A percentile compares a stretch with the other conserved stretches of the same genome.
phyloP scores from a whole-genome alignment of 2,113 vertebrate species.

The Daubentonia madagascariensis region DNA sequence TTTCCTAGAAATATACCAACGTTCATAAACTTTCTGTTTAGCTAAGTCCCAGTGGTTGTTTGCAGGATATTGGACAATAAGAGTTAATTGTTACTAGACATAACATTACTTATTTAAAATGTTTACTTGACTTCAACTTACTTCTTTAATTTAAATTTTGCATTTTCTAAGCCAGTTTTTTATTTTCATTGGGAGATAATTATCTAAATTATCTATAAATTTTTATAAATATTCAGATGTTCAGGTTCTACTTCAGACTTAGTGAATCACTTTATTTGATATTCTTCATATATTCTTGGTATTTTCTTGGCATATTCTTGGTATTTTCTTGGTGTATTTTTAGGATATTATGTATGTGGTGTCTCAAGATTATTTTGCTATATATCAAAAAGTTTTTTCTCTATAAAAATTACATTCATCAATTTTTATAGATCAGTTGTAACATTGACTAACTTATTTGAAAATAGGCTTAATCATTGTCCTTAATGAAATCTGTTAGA shows the following conservation, averaged over 20 bases:
- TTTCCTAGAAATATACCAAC: neutral
- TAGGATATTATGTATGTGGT: neutral
- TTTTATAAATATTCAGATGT: neutral
- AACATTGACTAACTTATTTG: neutral
- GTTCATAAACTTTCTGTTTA: neutral
- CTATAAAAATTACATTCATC: neutral
- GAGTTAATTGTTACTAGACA: neutral
- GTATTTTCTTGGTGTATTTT: neutral
- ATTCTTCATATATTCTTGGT: neutral
- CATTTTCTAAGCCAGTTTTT: neutral
- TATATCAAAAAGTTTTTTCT: neutral
- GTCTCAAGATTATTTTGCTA: neutral
- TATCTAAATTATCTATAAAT: neutral
- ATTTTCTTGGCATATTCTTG: neutral
- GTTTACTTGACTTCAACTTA: neutral
- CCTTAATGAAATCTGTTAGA: neutral
- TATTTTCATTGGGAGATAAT: neutral
- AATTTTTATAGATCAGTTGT: neutral
- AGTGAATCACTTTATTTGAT: neutral
- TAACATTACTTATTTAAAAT: neutral
- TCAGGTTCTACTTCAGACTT: neutral
- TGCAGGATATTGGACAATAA: neutral
- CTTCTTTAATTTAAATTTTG: neutral
- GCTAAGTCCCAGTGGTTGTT: neutral
- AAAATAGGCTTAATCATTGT: neutral